These are phyloP conservation scores for Notothenia coriiceps DNA, from an alignment of 2,113 vertebrate species.

Conservation along the genomic window DNA sequence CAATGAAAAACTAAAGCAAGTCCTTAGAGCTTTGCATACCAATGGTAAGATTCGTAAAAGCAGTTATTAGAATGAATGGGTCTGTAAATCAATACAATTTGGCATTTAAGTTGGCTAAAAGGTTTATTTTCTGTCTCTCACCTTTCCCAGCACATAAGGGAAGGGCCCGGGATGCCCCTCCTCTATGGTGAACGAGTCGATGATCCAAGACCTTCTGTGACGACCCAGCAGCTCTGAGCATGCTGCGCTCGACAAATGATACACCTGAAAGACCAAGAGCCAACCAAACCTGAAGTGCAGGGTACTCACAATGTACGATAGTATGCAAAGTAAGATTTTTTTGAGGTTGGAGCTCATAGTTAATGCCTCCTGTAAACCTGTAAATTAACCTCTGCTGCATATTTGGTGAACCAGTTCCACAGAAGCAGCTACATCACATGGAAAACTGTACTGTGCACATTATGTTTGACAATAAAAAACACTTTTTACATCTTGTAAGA, in stretches of 20 bases:
- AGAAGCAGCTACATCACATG: background rate
- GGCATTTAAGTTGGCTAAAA: background rate
- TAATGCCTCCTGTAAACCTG: background rate
- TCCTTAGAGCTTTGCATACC: background rate
- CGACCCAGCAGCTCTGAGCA: slow-evolving; percentile 51
- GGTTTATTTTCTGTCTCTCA: slow-evolving; percentile 37
- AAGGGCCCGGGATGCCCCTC: slow-evolving; percentile 74
- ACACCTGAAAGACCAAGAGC: slow-evolving; percentile 44
- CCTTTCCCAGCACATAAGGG: slow-evolving; percentile 73
- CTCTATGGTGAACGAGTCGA: slow-evolving; percentile 66
- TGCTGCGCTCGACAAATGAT: slow-evolving; percentile 10
- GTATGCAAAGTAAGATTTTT: background rate
- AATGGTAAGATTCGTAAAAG: background rate
- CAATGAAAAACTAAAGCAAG: background rate
- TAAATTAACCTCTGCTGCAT: background rate
- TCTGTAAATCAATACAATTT: too few species aligned
- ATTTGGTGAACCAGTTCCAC: slow-evolving; percentile 22
- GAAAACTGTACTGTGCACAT: background rate
- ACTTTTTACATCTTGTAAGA: background rate
- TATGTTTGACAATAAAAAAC: background rate
- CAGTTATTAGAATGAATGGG: background rate
- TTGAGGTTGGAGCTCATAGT: background rate
- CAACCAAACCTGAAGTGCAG: background rate
- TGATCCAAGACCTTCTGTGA: slow-evolving; percentile 70
- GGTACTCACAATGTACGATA: background rate